These are phyloP conservation scores for Lithosia quadra DNA, from an alignment of 2,888 invertebrate genomes.

Conservation along the genomic window DNA sequence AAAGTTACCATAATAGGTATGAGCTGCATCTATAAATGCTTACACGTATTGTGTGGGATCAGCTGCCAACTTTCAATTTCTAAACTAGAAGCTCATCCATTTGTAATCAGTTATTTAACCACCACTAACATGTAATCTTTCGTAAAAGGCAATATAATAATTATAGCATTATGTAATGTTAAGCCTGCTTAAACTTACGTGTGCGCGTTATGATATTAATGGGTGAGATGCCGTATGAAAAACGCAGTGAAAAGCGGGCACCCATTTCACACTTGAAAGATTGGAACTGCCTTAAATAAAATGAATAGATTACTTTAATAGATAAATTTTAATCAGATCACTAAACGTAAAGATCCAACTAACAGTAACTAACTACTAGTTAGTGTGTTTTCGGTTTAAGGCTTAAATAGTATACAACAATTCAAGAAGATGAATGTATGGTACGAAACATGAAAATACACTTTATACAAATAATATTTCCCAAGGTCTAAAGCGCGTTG, in stretches of 20 bases:
- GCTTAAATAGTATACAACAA: too few relatives aligned
- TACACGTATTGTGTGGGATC: slow-evolving; percentile 4
- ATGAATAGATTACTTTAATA: too few relatives aligned
- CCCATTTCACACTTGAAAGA: background rate
- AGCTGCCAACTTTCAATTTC: slow-evolving; percentile 46
- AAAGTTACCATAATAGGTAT: too few relatives aligned
- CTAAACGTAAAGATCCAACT: background rate
- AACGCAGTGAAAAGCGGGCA: background rate
- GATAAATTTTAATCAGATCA: background rate
- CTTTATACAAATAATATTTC: background rate
- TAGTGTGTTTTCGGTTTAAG: too few relatives aligned
- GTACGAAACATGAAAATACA: background rate
- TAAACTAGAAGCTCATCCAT: slow-evolving; percentile 24
- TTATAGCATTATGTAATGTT: slow-evolving; percentile 7
- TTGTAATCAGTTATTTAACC: slow-evolving; percentile 20
- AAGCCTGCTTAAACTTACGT: slow-evolving; percentile 1
- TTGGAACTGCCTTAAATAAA: background rate
- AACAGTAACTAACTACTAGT: too few relatives aligned
- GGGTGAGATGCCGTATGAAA: background rate
- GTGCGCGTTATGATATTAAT: background rate
- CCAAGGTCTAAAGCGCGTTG: slow-evolving; percentile 15
- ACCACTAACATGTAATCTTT: slow-evolving; percentile 16
- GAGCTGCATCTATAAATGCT: slow-evolving; percentile 13
- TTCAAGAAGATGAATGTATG: too few relatives aligned
- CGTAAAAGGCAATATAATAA: slow-evolving; percentile 25